These are phyloP conservation scores for Coreius guichenoti DNA, from an alignment of 2,797 vertebrate genomes.

Conservation along the genomic window DNA sequence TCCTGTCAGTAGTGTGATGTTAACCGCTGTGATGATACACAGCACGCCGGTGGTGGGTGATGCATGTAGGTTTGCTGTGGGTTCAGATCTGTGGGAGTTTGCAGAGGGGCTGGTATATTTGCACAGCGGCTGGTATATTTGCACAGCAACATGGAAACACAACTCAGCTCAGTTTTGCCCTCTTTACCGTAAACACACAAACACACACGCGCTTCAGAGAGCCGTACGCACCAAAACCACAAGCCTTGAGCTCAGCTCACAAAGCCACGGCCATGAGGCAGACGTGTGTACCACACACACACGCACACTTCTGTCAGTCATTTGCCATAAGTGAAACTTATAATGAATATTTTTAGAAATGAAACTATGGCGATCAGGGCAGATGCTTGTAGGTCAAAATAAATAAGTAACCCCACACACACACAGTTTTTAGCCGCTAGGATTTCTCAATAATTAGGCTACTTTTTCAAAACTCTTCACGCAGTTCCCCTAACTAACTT, in stretches of 20 bases:
- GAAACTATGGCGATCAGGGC: not conserved
- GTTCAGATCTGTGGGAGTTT: slow-evolving; percentile 2
- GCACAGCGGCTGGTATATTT: slow-evolving; percentile 27
- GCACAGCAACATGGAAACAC: slow-evolving; percentile 41
- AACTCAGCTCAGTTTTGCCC: slow-evolving; percentile 14
- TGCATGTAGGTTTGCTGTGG: slow-evolving; percentile 3
- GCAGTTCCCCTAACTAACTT: no score
- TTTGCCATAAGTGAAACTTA: not conserved
- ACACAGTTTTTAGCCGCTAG: no score
- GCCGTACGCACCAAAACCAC: slow-evolving; percentile 11
- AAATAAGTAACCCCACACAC: no score
- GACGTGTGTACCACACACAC: not conserved
- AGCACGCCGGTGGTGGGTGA: not conserved
- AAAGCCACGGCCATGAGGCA: slow-evolving; percentile 5
- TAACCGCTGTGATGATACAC: not conserved
- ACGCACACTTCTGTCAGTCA: not conserved
- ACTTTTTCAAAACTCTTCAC: no score
- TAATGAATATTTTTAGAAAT: not conserved
- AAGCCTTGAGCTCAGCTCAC: not conserved
- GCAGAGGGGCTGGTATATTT: slow-evolving; percentile 31
- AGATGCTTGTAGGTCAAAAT: no score
- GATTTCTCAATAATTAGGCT: no score
- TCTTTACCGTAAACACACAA: slow-evolving; percentile 50
- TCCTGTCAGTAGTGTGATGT: not conserved
- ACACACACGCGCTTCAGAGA: slow-evolving; percentile 11